Percentiles rank a stretch among this genome's conserved stretches.
Conservation (phyloP, 1,140 invertebrate genomes). For the Sarcophaga peregrina region DNA sequence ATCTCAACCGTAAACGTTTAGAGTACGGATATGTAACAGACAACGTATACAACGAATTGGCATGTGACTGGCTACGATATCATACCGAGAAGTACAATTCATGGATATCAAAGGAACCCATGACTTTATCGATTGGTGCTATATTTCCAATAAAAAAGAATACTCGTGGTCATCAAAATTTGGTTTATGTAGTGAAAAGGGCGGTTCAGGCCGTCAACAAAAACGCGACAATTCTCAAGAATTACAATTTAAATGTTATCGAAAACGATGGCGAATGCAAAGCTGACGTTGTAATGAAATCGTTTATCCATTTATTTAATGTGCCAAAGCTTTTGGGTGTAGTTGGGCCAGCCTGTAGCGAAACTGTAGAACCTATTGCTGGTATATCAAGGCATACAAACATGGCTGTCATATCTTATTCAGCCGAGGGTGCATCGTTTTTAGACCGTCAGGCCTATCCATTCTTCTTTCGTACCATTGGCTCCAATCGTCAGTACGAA, state of each 20-base stretch:
- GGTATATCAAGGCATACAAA: conserved; percentile 82
- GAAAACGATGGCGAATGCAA: conserved; percentile 78
- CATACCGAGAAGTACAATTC: conserved; percentile 69
- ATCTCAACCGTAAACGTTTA: neutral
- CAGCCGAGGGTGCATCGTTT: conserved; percentile 80
- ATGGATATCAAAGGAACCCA: conserved; percentile 70
- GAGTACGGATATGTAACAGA: neutral
- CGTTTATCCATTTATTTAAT: conserved; percentile 78
- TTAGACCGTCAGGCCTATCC: conserved; percentile 79
- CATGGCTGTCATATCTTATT: conserved; percentile 83
- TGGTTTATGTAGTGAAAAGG: conserved; percentile 74
- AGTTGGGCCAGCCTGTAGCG: conserved; percentile 86
- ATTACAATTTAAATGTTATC: conserved; percentile 74
- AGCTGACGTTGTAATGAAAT: conserved; percentile 81
- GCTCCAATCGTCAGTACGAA: conserved; percentile 80
- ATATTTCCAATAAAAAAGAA: conserved; percentile 77
- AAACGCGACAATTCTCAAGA: conserved; percentile 71
- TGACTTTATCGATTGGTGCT: conserved; percentile 76
- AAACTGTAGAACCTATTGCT: conserved; percentile 85
- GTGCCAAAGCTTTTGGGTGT: conserved; percentile 75
- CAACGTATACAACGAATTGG: conserved; percentile 68
- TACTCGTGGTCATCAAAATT: conserved; percentile 73
- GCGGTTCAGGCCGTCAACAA: conserved; percentile 76
- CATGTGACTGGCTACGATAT: conserved; percentile 76
- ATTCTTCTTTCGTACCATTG: conserved; percentile 86